Conservation (phyloP, 2,113 vertebrate species). For the Gasterosteus aculeatus region DNA sequence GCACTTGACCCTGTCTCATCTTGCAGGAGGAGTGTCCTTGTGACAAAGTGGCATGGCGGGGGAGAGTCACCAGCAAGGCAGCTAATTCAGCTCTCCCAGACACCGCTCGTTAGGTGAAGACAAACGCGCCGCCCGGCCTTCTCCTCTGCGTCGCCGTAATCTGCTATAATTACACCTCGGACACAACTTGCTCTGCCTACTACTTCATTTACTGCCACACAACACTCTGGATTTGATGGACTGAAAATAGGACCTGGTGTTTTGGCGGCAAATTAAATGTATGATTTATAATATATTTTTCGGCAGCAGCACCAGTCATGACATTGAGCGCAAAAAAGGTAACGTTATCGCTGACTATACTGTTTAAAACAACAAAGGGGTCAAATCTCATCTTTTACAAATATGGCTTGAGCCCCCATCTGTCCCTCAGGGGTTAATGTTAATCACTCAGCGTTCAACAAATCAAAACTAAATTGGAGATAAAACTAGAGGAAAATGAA, state of each 20-base stretch:
- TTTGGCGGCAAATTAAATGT: not conserved
- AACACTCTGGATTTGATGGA: not conserved
- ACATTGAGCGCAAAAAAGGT: not conserved
- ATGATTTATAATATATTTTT: not conserved
- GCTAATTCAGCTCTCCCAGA: constrained; percentile 59
- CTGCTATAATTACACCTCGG: constrained; percentile 69
- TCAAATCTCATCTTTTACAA: constrained; percentile 19
- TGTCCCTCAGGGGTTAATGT: constrained; percentile 10
- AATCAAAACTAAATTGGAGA: not conserved
- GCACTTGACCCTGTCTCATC: constrained; percentile 74
- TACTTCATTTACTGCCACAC: constrained; percentile 37
- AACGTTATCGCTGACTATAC: not conserved
- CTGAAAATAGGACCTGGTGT: not conserved
- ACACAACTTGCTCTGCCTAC: constrained; percentile 54
- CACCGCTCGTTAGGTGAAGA: constrained; percentile 66
- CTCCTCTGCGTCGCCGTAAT: constrained; percentile 62
- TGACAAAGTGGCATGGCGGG: constrained; percentile 61
- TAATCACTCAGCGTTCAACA: constrained; percentile 4
- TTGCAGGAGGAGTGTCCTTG: constrained; percentile 64
- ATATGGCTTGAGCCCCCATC: constrained; percentile 16
- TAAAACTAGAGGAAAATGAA: not conserved
- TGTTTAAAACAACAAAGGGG: constrained; percentile 1
- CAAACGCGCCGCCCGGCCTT: constrained; percentile 52
- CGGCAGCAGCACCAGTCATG: not conserved
- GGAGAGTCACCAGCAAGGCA: constrained; percentile 47